A percentile compares a stretch with the other conserved stretches of the same genome.
phyloP scores from a whole-genome alignment of 2,888 invertebrate genomes.

The Diaperis boleti region DNA sequence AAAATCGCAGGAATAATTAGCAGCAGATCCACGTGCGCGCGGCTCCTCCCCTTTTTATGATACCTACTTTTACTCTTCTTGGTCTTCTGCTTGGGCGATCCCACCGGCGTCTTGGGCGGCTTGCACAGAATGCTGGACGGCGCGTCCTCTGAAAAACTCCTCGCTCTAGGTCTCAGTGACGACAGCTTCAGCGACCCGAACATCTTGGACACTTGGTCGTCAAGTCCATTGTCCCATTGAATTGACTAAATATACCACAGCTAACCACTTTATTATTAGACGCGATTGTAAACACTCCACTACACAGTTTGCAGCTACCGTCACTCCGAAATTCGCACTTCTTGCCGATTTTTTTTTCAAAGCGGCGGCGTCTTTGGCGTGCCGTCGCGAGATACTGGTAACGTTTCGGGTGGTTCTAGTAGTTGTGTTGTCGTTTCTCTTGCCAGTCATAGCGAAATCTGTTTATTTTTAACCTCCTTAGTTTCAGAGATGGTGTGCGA shows the following conservation, averaged over 20 bases:
- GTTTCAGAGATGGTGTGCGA: conserved; percentile 54
- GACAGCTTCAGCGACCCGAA: conserved; percentile 72
- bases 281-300: conserved; percentile 43
- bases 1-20: neutral
- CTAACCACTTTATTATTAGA: conserved; percentile 45
- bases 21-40: conserved; percentile 2
- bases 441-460: conserved; percentile 56
- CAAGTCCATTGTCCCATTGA: conserved; percentile 45
- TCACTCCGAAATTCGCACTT: conserved; percentile 3
- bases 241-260: conserved; percentile 46
- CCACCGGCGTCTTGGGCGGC: conserved; percentile 71
- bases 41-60: neutral
- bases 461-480: conserved; percentile 61
- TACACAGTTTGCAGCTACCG: conserved; percentile 15
- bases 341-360: conserved; percentile 2
- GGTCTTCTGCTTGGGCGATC: conserved; percentile 66
- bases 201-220: conserved; percentile 60
- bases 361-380: neutral
- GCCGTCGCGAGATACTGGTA: conserved; percentile 15
- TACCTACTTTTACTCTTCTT: conserved; percentile 63
- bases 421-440: conserved; percentile 49
- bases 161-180: conserved; percentile 68
- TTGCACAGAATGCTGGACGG: conserved; percentile 67
- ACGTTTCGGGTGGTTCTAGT: conserved; percentile 32
- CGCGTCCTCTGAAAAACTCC: conserved; percentile 67